Percentiles rank a stretch among this genome's conserved stretches.
phyloP scores from a whole-genome alignment of 2,113 vertebrate species.

The Garra rufa region DNA sequence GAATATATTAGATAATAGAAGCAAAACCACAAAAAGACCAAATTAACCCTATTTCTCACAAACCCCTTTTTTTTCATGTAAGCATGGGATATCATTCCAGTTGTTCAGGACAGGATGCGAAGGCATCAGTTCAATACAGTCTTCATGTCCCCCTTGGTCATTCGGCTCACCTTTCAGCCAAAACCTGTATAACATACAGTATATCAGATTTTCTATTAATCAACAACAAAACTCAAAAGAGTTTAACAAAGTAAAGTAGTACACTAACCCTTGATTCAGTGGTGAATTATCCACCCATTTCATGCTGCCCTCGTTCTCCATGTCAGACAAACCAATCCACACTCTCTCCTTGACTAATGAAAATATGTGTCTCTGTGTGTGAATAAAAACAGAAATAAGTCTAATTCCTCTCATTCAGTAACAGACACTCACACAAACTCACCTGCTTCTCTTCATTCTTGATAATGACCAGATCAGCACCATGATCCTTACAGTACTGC shows the following conservation, averaged over 20 bases:
- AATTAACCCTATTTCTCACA: neutral
- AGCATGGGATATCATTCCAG: too few relatives aligned
- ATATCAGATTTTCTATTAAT: too few relatives aligned
- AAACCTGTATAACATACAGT: neutral
- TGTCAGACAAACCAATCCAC: slow-evolving; percentile 20
- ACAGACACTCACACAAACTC: too few relatives aligned
- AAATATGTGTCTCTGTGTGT: neutral
- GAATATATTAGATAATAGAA: too few relatives aligned
- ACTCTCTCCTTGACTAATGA: neutral
- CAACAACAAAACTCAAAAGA: too few relatives aligned
- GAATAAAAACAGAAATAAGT: neutral
- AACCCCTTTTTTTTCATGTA: neutral
- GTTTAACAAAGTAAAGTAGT: too few relatives aligned
- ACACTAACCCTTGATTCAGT: too few relatives aligned
- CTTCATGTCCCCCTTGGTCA: neutral
- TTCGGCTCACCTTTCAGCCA: neutral
- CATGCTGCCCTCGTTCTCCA: neutral
- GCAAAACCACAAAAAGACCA: too few relatives aligned
- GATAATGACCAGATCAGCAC: neutral
- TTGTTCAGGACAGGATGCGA: neutral
- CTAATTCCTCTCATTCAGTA: too few relatives aligned
- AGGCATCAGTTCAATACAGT: neutral
- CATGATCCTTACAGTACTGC: neutral
- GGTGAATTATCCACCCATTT: neutral
- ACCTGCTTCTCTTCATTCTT: too few relatives aligned